Evolutionary conservation across 2,888 invertebrate species (phyloP).

Genomic region (Drosophila nigritarsus): DNA sequence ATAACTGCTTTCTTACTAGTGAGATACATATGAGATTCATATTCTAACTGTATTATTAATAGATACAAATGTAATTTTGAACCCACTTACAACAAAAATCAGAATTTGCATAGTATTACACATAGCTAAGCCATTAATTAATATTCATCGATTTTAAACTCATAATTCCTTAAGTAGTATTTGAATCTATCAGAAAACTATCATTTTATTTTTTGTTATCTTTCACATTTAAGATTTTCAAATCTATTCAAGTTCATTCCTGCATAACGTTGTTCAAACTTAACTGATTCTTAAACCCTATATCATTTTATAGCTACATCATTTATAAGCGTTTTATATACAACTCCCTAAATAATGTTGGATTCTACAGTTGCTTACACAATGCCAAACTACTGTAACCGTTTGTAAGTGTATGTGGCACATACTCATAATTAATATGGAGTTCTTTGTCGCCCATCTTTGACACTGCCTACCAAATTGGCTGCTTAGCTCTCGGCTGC

Average conservation of each 20-base stretch:
- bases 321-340: background rate
- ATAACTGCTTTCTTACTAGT: fast-evolving
- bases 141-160: background rate
- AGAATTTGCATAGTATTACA: background rate
- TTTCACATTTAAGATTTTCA: too few species aligned
- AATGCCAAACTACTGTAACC: background rate
- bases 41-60: background rate
- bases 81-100: background rate
- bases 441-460: slow-evolving; percentile 44
- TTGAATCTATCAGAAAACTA: background rate
- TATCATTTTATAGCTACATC: too few species aligned
- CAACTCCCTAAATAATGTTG: too few species aligned
- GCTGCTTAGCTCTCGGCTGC: slow-evolving; percentile 30
- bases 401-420: slow-evolving; percentile 1
- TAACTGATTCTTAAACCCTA: fast-evolving
- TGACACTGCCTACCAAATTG: slow-evolving; percentile 64
- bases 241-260: too few species aligned
- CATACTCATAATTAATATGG: slow-evolving; percentile 61
- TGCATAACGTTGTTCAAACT: too few species aligned
- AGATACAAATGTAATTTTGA: background rate
- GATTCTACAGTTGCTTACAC: background rate
- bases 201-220: too few species aligned
- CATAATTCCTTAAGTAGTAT: background rate
- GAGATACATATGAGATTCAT: background rate
- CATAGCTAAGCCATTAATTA: background rate